Evolutionary conservation across 2,797 vertebrate genomes (phyloP).

Genomic region (Phalloptychus januarius): DNA sequence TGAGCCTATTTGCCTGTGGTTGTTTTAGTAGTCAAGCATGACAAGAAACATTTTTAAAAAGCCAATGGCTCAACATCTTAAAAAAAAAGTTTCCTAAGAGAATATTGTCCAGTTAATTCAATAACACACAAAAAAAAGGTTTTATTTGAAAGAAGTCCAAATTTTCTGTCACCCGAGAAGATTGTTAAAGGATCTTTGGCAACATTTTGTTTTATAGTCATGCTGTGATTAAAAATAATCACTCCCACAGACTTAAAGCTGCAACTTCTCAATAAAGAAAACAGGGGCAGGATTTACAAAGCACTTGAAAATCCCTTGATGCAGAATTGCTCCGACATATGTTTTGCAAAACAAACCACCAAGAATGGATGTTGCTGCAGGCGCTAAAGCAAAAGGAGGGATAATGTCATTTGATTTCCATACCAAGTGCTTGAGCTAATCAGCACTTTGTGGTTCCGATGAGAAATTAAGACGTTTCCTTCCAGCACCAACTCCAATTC

Average conservation of each 20-base stretch:
- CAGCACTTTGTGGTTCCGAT: constrained; percentile 47
- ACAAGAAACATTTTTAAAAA: not conserved
- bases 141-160: not conserved
- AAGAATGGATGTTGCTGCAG: constrained; percentile 9
- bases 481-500: constrained; percentile 51
- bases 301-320: constrained; percentile 15
- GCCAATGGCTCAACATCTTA: not conserved
- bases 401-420: constrained; percentile 43
- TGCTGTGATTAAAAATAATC: constrained; percentile 39
- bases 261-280: constrained; percentile 25
- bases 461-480: constrained; percentile 48
- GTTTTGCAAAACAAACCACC: constrained; percentile 23
- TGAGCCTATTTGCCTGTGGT: not conserved
- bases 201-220: constrained; percentile 28
- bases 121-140: not conserved
- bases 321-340: constrained; percentile 8
- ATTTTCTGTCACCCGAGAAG: constrained; percentile 40
- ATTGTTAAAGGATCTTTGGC: not conserved
- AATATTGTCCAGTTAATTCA: not conserved
- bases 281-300: constrained; percentile 30
- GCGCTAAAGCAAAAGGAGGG: constrained; percentile 22
- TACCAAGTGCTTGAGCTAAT: constrained; percentile 42
- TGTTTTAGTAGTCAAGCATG: not conserved
- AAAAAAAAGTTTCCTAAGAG: not conserved
- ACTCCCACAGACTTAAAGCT: constrained; percentile 34